Evolutionary conservation across 2,888 invertebrate species (phyloP).

Genomic region (Aspidapion aeneum): DNA sequence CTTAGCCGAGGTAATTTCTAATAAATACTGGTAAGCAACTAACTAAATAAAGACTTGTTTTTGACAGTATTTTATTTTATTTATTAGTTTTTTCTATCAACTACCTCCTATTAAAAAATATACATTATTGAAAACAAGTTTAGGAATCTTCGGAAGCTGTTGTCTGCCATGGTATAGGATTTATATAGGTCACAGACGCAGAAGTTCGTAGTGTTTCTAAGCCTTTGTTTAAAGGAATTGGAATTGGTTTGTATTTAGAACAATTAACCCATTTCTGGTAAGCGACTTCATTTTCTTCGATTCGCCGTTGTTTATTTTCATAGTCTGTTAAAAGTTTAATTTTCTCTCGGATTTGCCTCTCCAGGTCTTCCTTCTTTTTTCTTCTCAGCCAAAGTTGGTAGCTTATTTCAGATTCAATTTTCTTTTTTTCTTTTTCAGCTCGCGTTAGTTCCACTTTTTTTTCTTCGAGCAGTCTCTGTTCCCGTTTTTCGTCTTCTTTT

Average conservation of each 20-base stretch:
- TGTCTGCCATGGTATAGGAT: constrained; percentile 60
- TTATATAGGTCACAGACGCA: constrained; percentile 60
- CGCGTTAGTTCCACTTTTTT: constrained; percentile 41
- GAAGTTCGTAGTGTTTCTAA: constrained; percentile 63
- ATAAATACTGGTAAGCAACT: too few relatives aligned
- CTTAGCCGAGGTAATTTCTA: too few relatives aligned
- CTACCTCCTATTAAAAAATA: too few relatives aligned
- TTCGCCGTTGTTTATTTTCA: constrained; percentile 53
- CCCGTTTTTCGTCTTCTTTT: constrained; percentile 40
- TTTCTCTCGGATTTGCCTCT: constrained; percentile 41
- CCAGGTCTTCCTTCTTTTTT: constrained; percentile 55
- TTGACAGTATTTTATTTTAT: too few relatives aligned
- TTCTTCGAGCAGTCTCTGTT: constrained; percentile 47
- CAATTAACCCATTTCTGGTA: constrained; percentile 61
- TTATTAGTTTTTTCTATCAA: too few relatives aligned
- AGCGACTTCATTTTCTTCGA: constrained; percentile 55
- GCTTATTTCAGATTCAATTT: constrained; percentile 36
- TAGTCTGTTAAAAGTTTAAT: constrained; percentile 48
- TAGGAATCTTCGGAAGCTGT: not conserved
- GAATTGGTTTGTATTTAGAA: constrained; percentile 60
- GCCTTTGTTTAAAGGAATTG: constrained; percentile 59
- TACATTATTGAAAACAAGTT: too few relatives aligned
- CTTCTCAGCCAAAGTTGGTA: constrained; percentile 53
- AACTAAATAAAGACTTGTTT: too few relatives aligned
- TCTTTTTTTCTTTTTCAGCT: constrained; percentile 41